Percentiles rank a stretch among this genome's conserved stretches.
Evolutionary conservation across 2,797 vertebrate genomes (phyloP).

Genomic region (Scomberomorus guttatus): DNA sequence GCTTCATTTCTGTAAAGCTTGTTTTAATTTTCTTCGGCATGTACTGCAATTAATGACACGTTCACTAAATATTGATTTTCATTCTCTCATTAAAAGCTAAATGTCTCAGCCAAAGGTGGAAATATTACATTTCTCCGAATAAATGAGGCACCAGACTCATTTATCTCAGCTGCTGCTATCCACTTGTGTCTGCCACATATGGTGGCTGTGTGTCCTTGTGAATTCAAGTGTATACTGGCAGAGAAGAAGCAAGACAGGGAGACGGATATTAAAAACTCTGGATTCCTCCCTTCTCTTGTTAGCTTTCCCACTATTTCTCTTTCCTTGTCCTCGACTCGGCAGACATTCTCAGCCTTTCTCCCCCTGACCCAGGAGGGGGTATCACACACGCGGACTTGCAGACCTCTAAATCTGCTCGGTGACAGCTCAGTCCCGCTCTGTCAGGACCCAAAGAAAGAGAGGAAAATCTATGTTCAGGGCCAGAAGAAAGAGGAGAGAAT

Average conservation of each 20-base stretch:
- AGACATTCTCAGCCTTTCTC: slow-evolving; percentile 78
- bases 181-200: slow-evolving; percentile 59
- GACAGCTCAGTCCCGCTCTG: slow-evolving; percentile 86
- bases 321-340: slow-evolving; percentile 60
- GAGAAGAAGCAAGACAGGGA: slow-evolving; percentile 56
- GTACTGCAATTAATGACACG: slow-evolving; percentile 14
- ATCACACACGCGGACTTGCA: slow-evolving; percentile 77
- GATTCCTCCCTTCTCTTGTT: slow-evolving; percentile 63
- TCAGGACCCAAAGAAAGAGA: slow-evolving; percentile 84
- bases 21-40: slow-evolving; percentile 42
- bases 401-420: slow-evolving; percentile 86
- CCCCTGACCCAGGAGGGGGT: slow-evolving; percentile 77
- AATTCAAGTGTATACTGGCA: slow-evolving; percentile 50
- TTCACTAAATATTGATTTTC: slow-evolving; percentile 36
- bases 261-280: slow-evolving; percentile 76
- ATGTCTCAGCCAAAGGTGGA: slow-evolving; percentile 37
- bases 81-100: slow-evolving; percentile 28
- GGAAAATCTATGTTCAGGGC: slow-evolving; percentile 79
- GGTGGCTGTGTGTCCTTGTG: slow-evolving; percentile 49
- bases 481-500: slow-evolving; percentile 81
- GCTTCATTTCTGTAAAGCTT: slow-evolving; percentile 26
- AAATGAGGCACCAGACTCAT: slow-evolving; percentile 32
- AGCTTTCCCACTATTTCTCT: slow-evolving; percentile 82
- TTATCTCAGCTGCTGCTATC: slow-evolving; percentile 43
- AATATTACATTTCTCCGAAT: slow-evolving; percentile 42